A percentile compares a stretch with the other conserved stretches of the same genome.
phyloP scores from a whole-genome alignment of 2,797 vertebrate species.

The Neosilurus mollespiculum region DNA sequence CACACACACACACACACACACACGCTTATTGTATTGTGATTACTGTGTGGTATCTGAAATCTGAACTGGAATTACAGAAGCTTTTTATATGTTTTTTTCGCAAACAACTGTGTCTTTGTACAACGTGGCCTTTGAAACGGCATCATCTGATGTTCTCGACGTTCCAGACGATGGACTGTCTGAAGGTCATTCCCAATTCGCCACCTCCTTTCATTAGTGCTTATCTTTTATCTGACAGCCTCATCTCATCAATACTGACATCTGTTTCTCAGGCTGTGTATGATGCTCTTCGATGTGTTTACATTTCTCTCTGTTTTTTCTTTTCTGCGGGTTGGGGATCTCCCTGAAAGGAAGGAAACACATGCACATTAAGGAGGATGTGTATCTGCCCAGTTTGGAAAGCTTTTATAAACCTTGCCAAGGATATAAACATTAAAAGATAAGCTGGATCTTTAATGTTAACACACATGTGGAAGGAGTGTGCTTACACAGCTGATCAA shows the following conservation, averaged over 20 bases:
- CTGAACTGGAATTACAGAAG: constrained; percentile 41
- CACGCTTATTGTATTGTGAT: constrained; percentile 39
- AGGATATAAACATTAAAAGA: constrained; percentile 30
- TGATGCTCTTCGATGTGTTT: constrained; percentile 33
- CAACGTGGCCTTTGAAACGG: constrained; percentile 15
- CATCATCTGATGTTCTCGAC: constrained; percentile 41
- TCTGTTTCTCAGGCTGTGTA: constrained; percentile 37
- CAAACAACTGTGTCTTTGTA: constrained; percentile 49
- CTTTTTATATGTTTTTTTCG: constrained; percentile 20
- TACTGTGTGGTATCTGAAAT: constrained; percentile 46
- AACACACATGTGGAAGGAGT: constrained; percentile 32
- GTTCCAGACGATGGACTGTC: constrained; percentile 30
- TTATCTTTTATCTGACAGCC: background rate
- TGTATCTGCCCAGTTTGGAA: constrained; percentile 47
- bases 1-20: constrained; percentile 27
- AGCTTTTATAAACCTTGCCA: constrained; percentile 49
- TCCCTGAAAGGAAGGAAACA: constrained; percentile 50
- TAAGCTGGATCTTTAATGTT: constrained; percentile 19
- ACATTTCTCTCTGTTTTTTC: background rate
- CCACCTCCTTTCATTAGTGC: background rate
- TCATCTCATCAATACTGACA: background rate
- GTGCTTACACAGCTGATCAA: constrained; percentile 9
- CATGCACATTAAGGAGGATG: constrained; percentile 35
- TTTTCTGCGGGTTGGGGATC: constrained; percentile 32
- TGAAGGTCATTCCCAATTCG: constrained; percentile 24